phyloP scores from a whole-genome alignment of 1,140 invertebrate genomes.

The Calliphora vicina region DNA sequence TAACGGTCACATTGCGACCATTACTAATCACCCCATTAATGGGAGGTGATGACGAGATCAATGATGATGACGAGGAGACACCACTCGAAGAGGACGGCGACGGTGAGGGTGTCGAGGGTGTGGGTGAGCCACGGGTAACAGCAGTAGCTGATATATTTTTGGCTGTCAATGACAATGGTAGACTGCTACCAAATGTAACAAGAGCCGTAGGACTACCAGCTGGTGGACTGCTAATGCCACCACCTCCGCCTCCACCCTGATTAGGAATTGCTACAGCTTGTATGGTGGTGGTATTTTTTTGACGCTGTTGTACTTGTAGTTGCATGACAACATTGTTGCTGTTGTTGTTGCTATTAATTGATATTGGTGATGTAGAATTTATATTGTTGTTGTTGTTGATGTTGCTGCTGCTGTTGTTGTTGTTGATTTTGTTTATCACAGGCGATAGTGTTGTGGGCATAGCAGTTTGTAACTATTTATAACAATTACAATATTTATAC shows the following conservation, averaged over 20 bases:
- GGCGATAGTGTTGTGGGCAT: constrained; percentile 46
- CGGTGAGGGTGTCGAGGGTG: constrained; percentile 57
- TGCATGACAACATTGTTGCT: constrained; percentile 28
- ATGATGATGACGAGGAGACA: constrained; percentile 57
- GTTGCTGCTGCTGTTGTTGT: constrained; percentile 36
- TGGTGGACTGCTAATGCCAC: neutral
- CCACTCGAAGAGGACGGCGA: constrained; percentile 57
- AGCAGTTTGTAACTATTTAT: constrained; percentile 40
- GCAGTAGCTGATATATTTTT: constrained; percentile 42
- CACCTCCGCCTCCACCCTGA: neutral
- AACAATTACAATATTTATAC: constrained; percentile 3
- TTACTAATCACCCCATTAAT: constrained; percentile 42
- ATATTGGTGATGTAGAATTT: constrained; percentile 37
- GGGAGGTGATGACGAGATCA: constrained; percentile 49
- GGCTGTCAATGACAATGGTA: constrained; percentile 40
- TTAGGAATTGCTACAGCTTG: constrained; percentile 24
- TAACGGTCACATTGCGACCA: constrained; percentile 47
- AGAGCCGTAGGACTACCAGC: constrained; percentile 45
- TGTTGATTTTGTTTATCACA: constrained; percentile 45
- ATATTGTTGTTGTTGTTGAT: constrained; percentile 36
- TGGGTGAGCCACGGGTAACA: constrained; percentile 55
- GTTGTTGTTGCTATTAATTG: constrained; percentile 28
- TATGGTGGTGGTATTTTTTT: neutral
- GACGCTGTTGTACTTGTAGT: constrained; percentile 34
- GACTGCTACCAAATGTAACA: constrained; percentile 24